Percentiles rank a stretch among this genome's conserved stretches.
Conservation (phyloP, 2,113 vertebrate species). For the Gyps fulvus region DNA sequence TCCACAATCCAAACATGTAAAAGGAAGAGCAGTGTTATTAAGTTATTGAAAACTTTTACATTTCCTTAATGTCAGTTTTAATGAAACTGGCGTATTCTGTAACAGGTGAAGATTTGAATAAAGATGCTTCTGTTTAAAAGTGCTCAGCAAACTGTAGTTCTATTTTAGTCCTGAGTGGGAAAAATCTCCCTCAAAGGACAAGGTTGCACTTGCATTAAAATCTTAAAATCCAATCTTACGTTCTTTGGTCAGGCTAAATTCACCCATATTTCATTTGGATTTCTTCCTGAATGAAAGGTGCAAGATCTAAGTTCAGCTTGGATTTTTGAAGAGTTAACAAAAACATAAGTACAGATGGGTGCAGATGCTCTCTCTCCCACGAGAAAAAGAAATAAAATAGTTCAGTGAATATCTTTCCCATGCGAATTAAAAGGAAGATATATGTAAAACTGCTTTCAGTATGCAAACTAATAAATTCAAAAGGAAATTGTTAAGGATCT, state of each 20-base stretch:
- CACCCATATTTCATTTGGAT: background rate
- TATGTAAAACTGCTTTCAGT: constrained; percentile 32
- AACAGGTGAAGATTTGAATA: background rate
- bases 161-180: background rate
- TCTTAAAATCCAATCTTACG: background rate
- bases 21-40: background rate
- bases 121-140: background rate
- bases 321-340: background rate
- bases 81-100: background rate
- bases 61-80: background rate
- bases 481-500: constrained; percentile 28
- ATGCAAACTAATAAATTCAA: constrained; percentile 33
- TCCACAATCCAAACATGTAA: background rate
- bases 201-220: background rate
- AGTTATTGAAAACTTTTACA: background rate
- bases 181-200: background rate
- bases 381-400: constrained; percentile 28
- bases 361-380: background rate
- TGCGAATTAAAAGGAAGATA: constrained; percentile 2
- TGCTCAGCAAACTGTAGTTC: background rate
- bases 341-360: background rate
- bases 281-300: background rate
- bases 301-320: background rate
- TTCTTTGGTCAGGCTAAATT: background rate
- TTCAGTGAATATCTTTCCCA: constrained; percentile 18